These are phyloP conservation scores for Cheilosia pagana DNA, from an alignment of 2,888 invertebrate genomes.

Conservation along the genomic window DNA sequence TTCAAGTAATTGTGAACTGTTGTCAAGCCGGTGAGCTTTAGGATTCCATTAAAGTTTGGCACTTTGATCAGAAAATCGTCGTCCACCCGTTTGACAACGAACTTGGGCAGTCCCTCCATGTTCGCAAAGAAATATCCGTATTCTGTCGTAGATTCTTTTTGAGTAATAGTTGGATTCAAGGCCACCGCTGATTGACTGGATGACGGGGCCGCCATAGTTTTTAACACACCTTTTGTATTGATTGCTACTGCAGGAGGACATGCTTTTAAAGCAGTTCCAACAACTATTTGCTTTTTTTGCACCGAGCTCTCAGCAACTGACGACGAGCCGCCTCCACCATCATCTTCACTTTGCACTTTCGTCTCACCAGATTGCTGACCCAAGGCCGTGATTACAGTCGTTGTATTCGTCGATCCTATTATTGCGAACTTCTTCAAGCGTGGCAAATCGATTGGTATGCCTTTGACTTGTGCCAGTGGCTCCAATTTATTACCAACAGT, in stretches of 20 bases:
- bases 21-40: conserved; percentile 75
- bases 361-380: not conserved
- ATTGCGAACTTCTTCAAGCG: conserved; percentile 55
- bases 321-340: not conserved
- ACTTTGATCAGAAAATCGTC: conserved; percentile 79
- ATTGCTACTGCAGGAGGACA: not conserved
- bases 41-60: conserved; percentile 76
- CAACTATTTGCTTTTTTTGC: not conserved
- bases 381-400: conserved; percentile 56
- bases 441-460: conserved; percentile 61
- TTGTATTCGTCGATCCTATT: conserved; percentile 39
- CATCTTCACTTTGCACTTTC: not conserved
- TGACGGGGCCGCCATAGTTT: not conserved
- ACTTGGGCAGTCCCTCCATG: conserved; percentile 77
- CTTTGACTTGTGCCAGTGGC: conserved; percentile 17
- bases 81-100: conserved; percentile 77
- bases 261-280: not conserved
- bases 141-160: conserved; percentile 2
- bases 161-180: not conserved
- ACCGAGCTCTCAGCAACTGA: not conserved
- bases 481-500: not conserved
- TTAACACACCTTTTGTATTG: not conserved
- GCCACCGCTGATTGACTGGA: not conserved
- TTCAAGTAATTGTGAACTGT: conserved; percentile 79
- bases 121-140: conserved; percentile 78